A percentile compares a stretch with the other conserved stretches of the same genome.
These are phyloP conservation scores for Heliornis fulica DNA, from an alignment of 2,113 vertebrate genomes.

Conservation along the genomic window DNA sequence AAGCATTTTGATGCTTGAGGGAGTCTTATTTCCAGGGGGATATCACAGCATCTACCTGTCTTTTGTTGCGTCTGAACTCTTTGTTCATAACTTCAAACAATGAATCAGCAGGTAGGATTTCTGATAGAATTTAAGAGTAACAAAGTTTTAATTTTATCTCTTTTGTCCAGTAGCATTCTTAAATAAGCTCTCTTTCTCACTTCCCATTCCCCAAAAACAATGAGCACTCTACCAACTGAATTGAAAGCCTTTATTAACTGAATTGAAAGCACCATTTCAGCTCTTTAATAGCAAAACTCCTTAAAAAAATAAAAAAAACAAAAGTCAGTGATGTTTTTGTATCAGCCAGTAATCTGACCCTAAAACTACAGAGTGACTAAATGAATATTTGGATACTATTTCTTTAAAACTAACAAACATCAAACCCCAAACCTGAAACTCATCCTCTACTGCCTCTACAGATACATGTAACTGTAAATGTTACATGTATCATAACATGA, in stretches of 20 bases:
- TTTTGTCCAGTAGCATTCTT: background rate
- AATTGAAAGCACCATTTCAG: background rate
- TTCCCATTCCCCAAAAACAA: background rate
- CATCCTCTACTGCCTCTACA: background rate
- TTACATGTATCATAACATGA: background rate
- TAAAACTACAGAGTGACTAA: background rate
- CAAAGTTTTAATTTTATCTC: background rate
- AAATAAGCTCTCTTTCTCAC: background rate
- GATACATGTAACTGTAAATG: no score
- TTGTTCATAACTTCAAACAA: background rate
- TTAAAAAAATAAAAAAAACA: background rate
- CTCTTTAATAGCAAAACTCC: background rate
- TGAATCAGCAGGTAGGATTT: background rate
- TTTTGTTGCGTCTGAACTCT: background rate
- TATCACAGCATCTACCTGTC: background rate
- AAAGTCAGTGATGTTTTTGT: background rate
- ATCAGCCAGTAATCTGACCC: background rate
- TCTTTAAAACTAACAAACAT: background rate
- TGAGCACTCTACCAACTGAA: background rate
- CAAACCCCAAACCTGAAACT: background rate
- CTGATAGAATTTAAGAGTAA: background rate
- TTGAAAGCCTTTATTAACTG: background rate
- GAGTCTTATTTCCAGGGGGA: background rate
- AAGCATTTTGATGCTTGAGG: slow-evolving; percentile 1
- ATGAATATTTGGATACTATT: background rate